Base-by-base conservation (phyloP, 2,888 invertebrate species). In the Nemotelus nigrinus region DNA sequence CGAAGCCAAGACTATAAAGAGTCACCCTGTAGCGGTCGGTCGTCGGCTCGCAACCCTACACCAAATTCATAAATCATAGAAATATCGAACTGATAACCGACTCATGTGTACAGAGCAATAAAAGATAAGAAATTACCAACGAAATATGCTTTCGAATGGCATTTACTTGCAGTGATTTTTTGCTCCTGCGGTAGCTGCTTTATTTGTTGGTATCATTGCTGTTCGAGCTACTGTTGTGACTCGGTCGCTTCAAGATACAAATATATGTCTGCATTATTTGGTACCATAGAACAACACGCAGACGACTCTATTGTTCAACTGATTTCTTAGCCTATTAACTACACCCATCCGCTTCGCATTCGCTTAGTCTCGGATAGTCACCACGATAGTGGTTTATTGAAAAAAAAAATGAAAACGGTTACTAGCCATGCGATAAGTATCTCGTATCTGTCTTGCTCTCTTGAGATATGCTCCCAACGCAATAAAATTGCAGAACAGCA, bases 81-180 rank as follows among this genome's bases (percentile, higher is more conserved):
- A 74, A 74, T 74, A 74, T 74, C 74, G 74, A 74, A 74, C 74
- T 74, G 74, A 74, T 74, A 74, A 74, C 74, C 63, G 74, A 60
- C 74, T 74, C 74, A 74, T 74, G 63, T 74, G 74, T 63, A 74
- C 74, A 74, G 53, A 70, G 74, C 74, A 74, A 74, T 74, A 74
- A 74, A 74, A 74, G 74, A 74, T 74, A 74, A 74, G 74, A 74
- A 74, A 74, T 74, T 74, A 74, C 70, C 70, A 70, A 70, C 74
- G 74, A 74, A 74, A 74, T 74, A 74, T 74, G 74, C 74, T 74
- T 74, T 72, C 50, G 53, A 53, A 74, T 74, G 74, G 74, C 48
- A 74, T 74, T 74, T 63, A 25, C 25, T 25, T 68, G 67, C 67
- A 68, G 47, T 45, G 10, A 65, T 45, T 65, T 25, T 25, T 25